Base-by-base conservation (phyloP, 2,797 vertebrate genomes). In the Falco novaeseelandiae region DNA sequence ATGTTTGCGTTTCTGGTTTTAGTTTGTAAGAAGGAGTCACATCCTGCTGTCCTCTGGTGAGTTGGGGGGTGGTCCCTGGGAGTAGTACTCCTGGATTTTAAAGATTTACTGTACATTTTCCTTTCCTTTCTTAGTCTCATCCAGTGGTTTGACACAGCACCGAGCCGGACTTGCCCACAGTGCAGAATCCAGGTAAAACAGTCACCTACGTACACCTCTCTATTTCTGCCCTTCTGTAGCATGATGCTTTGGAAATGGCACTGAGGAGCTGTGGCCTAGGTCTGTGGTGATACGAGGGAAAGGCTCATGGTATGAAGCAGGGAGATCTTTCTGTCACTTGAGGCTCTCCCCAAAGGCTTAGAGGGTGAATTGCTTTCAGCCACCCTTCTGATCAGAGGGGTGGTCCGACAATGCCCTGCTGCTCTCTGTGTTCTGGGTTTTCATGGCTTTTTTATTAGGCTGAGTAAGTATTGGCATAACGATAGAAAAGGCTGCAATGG, bases 81-180 rank as follows among this genome's bases (percentile, higher is more conserved):
- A 80, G 38, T 67, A 38, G 59, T 1, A 0, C 46, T 62, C 27
- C 22, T 34, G 23, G n/a, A 18, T 48, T 74, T 82, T n/a, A 48
- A 69, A 46, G 30, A 44, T 82, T 95, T 36, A 90, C 44, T 23
- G 0, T 79, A 15, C 87, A 13, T 91, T 77, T 91, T 89, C 81
- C 48, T 95, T 63, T 63, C 44, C 44, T 94, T 88, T 95, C 92
- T 49, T 92, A 99, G 99, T 96, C 98, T 99, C 42, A 91, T 98
- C 73, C 98, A 99, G 97, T 99, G 99, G 99, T 99, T 99, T 93
- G 98, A 99, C 92, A 98, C 98, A 20, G 99, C 99, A 14, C 99
- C 99, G 0, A 99, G 97, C 58, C 99, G 99, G 93, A 99, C 99
- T 15, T 99, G 99, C 91, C 99, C 99, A 0, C 99, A 99, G 38